Base-by-base conservation (phyloP, 1,140 invertebrate genomes). In the Steinernema khuongi region DNA sequence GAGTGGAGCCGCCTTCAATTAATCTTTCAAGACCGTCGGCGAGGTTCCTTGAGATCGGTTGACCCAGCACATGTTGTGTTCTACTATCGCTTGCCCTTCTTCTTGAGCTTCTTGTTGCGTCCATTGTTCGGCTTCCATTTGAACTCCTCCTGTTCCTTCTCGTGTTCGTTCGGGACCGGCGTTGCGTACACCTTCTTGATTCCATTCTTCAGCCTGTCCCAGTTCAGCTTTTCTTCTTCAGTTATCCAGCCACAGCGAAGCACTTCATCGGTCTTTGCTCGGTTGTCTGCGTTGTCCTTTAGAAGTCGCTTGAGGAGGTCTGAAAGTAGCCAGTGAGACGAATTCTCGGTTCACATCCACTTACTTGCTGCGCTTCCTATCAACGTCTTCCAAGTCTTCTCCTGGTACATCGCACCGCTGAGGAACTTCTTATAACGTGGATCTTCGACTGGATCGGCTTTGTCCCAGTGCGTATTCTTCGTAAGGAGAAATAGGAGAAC, bases 401-500 rank as follows among this genome's bases (percentile, higher is more conserved):
- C 11, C 26, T 60, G 50, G 19, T 60, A 60, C 50, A 60, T 60
- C 11, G 50, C 22, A 4, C 50, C 50, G 19, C 11, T 17, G 50
- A 60, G 7, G 19, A 60, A 60, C 22, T 60, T 60, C 19, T 60
- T 60, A 26, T 60, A 60, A 2, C 50, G 50, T 4, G 19, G 50
- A 26, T 60, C 50, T 60, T 60, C 50, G 4, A 60, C 26, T 22
- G 50, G 50, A 26, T 60, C 50, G 4, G 50, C 50, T 22, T 60
- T 60, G 7, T 60, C 50, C 50, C 50, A 60, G 22, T 60, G 50
- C 4, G 50, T 60, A 22, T 60, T 60, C 50, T 60, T 60, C 14
- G 92, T 90, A 44, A 97, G 87, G 88, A 97, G 91, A 31, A 94
- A 92, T 14, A 96, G 91, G 33, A 97, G 89, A 81, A 97, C 92